Conservation (phyloP, 2,113 vertebrate genomes). For the Chiloscyllium plagiosum region DNA sequence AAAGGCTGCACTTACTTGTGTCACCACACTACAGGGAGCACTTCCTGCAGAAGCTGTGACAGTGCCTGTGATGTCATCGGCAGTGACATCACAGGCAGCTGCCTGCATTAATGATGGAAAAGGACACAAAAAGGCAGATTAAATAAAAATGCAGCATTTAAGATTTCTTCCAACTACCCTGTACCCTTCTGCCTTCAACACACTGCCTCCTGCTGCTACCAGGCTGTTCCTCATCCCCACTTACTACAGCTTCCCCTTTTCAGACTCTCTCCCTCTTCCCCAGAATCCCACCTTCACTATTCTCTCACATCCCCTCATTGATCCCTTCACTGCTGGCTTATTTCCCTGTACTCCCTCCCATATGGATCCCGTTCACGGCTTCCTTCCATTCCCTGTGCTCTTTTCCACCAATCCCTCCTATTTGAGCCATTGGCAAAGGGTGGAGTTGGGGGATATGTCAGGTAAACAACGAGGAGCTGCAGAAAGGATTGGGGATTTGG, state of each 20-base stretch:
- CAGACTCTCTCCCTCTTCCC: too few relatives aligned
- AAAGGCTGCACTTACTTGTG: neutral
- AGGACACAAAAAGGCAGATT: neutral
- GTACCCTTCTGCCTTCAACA: neutral
- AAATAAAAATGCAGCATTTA: neutral
- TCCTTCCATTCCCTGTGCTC: too few relatives aligned
- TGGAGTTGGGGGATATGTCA: too few relatives aligned
- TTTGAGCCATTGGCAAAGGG: too few relatives aligned
- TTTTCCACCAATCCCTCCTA: too few relatives aligned
- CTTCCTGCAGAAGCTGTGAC: neutral
- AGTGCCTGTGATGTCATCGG: neutral
- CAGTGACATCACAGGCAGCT: too few relatives aligned
- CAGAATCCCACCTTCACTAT: neutral
- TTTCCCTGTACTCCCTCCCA: neutral
- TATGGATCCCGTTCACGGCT: neutral
- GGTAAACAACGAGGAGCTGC: neutral
- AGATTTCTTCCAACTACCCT: neutral
- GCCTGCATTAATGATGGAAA: neutral
- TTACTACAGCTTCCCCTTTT: neutral
- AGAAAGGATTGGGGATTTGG: neutral
- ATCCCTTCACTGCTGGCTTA: too few relatives aligned
- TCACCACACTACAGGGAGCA: neutral
- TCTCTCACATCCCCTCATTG: neutral
- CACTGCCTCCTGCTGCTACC: neutral
- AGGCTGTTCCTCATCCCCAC: neutral